Base-by-base conservation (phyloP, 2,797 vertebrate species). In the Gobionotothen gibberifrons region DNA sequence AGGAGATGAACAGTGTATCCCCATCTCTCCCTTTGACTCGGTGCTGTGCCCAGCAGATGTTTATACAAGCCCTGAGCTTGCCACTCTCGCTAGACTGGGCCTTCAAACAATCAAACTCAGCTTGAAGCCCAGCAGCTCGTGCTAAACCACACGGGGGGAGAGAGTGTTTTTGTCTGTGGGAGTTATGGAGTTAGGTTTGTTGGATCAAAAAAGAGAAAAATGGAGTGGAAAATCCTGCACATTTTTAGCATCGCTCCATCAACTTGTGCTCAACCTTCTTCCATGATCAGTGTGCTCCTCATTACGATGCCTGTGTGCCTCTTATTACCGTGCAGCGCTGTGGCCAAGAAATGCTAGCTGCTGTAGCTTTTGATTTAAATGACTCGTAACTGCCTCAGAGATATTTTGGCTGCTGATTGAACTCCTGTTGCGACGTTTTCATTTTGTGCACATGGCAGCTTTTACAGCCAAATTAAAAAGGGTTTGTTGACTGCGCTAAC, bases 1-100 rank as follows among this genome's bases (percentile, higher is more conserved):
- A 69, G 70, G 29, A 64, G 67, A 74, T 71, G 56, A 64, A 36
- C 59, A 56, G 60, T 65, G 32, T 70, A 61, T 64, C 68, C 72
- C 58, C 3, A 49, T n/a, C 43, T 67, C 61, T 66, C 32, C 8
- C 29, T 70, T 59, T 56, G 40, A 74, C 65, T 85, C 72, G 58
- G 52, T 47, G 69, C 71, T 69, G 63, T 83, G 87, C 89, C 90
- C 79, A 66, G 74, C 66, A 71, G 88, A 82, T 91, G 81, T 93
- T 92, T 87, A 85, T 85, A 87, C 81, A 84, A 68, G 82, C 87
- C 86, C 73, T 79, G 75, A 72, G 80, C 86, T 81, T 0, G 5
- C 64, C 58, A 75, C 79, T 85, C 88, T 87, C 85, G 0, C 53
- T 79, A 76, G 85, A 85, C 84, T 57, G 67, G 83, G 78, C 82